Evolutionary conservation across 2,888 invertebrate genomes (phyloP).

Genomic region (Agriopis marginaria): DNA sequence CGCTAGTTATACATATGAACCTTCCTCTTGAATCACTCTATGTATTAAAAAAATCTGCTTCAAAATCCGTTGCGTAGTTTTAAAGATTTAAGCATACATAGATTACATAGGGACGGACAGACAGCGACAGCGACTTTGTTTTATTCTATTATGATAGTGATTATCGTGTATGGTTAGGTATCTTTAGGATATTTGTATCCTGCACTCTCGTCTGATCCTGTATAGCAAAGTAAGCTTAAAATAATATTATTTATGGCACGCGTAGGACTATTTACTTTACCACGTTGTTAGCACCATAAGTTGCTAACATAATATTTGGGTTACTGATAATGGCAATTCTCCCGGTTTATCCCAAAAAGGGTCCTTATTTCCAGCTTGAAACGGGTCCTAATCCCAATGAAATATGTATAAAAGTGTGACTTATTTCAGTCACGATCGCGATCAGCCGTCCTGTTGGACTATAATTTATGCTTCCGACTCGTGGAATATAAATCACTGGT

Average conservation of each 20-base stretch:
- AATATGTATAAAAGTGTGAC: constrained; percentile 34
- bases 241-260: background rate
- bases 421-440: constrained; percentile 37
- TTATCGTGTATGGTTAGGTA: too few species aligned
- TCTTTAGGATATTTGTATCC: too few species aligned
- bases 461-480: constrained; percentile 42
- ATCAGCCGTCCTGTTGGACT: constrained; percentile 26
- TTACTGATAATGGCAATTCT: constrained; percentile 17
- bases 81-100: too few species aligned
- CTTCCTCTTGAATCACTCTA: too few species aligned
- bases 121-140: too few species aligned
- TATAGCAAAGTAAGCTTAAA: background rate
- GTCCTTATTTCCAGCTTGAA: constrained; percentile 23
- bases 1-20: too few species aligned
- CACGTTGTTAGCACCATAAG: constrained; percentile 18
- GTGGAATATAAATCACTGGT: constrained; percentile 41
- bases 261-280: constrained; percentile 12
- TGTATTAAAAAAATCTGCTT: too few species aligned
- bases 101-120: too few species aligned
- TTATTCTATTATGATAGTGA: too few species aligned
- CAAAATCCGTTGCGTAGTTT: too few species aligned
- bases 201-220: too few species aligned
- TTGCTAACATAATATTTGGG: constrained; percentile 19
- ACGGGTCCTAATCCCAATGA: constrained; percentile 28
- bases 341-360: constrained; percentile 20